Percentiles rank a stretch among this genome's conserved stretches.
Evolutionary conservation across 2,888 invertebrate genomes (phyloP).

Genomic region (Oasisia sp.): DNA sequence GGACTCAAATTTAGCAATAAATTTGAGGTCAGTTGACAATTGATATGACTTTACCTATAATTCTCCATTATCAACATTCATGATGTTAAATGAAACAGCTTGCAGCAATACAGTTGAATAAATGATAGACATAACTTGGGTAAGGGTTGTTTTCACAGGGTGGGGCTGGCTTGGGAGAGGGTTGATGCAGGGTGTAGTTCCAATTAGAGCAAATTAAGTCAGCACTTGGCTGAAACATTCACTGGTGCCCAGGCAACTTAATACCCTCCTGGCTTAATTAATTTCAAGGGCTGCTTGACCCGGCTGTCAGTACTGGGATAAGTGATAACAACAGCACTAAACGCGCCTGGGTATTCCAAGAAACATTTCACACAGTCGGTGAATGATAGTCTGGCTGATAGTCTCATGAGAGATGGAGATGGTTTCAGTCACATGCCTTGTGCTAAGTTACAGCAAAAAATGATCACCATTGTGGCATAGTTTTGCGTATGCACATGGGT

Average conservation of each 20-base stretch:
- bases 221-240: background rate
- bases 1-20: too few relatives aligned
- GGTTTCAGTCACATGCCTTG: background rate
- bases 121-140: background rate
- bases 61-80: background rate
- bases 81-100: background rate
- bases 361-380: constrained; percentile 7
- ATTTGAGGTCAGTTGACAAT: too few relatives aligned
- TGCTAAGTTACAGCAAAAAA: background rate
- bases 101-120: background rate
- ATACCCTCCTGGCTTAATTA: background rate
- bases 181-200: background rate
- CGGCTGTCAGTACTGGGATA: background rate
- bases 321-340: constrained; percentile 10
- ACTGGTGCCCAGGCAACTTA: background rate
- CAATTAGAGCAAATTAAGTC: background rate
- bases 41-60: too few relatives aligned
- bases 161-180: background rate
- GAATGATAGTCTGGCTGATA: constrained; percentile 12
- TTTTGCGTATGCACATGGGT: background rate
- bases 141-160: background rate
- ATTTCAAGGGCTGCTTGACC: constrained; percentile 12
- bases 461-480: background rate
- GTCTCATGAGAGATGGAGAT: background rate
- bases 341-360: background rate